A percentile compares a stretch with the other conserved stretches of the same genome.
Conservation (phyloP, 2,797 vertebrate genomes). For the Arctocebus calabarensis region DNA sequence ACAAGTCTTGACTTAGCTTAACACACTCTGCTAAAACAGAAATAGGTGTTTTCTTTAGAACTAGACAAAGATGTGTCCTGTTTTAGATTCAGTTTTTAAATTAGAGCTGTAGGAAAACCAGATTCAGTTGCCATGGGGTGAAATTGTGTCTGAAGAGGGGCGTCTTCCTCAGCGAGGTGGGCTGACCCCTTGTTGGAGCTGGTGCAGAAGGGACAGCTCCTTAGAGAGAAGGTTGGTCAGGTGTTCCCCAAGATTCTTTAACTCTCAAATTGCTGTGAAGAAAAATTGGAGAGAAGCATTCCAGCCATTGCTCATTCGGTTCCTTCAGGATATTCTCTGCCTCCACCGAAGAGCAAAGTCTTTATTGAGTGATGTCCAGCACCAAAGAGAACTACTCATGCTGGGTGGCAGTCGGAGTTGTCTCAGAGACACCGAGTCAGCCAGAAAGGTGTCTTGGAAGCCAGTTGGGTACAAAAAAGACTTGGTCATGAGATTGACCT, state of each 20-base stretch:
- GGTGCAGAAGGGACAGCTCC: not conserved
- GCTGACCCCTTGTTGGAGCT: not conserved
- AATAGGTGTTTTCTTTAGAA: conserved; percentile 20
- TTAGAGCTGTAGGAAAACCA: not conserved
- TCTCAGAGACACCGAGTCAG: not conserved
- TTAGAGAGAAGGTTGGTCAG: not conserved
- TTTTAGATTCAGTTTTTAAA: not conserved
- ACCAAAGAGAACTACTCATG: not conserved
- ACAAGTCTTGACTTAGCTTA: not conserved
- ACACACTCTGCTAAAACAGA: not conserved
- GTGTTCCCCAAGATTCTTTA: not conserved
- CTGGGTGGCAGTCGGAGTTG: not conserved
- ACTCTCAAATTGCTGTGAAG: not conserved
- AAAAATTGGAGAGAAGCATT: not conserved
- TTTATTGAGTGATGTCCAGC: not conserved
- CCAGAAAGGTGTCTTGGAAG: not conserved
- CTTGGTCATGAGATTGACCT: not conserved
- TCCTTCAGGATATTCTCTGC: not conserved
- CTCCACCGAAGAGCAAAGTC: not conserved
- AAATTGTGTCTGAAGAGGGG: not conserved
- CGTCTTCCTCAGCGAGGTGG: not conserved
- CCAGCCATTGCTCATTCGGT: not conserved
- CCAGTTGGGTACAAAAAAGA: not conserved
- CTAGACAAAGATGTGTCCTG: not conserved
- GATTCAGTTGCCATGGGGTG: not conserved